Base-by-base conservation (phyloP, 2,797 vertebrate species). In the Eidolon dupreanum region DNA sequence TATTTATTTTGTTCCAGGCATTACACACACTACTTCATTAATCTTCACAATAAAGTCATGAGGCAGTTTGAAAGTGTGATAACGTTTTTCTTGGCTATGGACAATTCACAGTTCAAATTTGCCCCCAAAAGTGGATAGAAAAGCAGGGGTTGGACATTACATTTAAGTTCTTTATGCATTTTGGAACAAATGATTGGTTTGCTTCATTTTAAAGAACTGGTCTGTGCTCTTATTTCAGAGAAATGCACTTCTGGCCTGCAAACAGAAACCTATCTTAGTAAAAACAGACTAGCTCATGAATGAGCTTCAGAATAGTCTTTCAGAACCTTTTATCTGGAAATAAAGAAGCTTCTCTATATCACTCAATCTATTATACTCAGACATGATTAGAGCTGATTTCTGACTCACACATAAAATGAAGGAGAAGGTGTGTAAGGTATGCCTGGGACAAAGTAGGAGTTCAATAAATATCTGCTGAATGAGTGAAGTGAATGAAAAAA, bases 281-380 rank as follows among this genome's bases (percentile, higher is more conserved):
- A 83, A 79, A 95, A 71, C 13, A 65, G 46, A 83, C 71, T 53
- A 86, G 77, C 77, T 88, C 19, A 31, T n/a, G 22, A 96, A 78
- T 51, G 66, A 94, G 59, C 70, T 38, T 65, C 82, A 24, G 46
- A 94, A 49, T 1, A 61, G 63, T 31, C 53, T 95, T 94, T 89
- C 46, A 82, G 87, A 88, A 66, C 57, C 46, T 65, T 82, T 77
- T 81, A 89, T 70, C 49, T 91, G 59, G 73, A 85, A 93, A 81
- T 12, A 84, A 77, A 93, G 74, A 91, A 51, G 71, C 78, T 88
- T 96, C 63, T 95, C 63, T 95, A 33, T 66, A 81, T 92, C 41
- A 68, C 43, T 89, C 73, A 81, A 75, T 38, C 59, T 88, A 61
- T 74, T 93, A 93, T 65, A 70, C 20, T 88, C 77, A 51, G 73